Evolutionary conservation across 2,888 invertebrate species (phyloP).

Genomic region (Eudemis profundana): DNA sequence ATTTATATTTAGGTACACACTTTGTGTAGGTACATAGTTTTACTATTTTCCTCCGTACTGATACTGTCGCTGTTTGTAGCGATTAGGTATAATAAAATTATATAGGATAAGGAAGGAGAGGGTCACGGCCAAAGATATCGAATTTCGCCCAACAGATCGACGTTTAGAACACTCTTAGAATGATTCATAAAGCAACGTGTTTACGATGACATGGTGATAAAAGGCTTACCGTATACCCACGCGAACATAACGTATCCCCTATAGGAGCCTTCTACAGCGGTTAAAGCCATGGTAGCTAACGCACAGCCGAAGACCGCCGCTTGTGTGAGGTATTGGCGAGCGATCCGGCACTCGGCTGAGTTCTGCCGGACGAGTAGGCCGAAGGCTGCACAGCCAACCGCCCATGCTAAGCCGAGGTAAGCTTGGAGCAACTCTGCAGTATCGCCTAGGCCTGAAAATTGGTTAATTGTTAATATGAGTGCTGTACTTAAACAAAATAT

Average conservation of each 20-base stretch:
- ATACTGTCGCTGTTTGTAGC: too few relatives aligned
- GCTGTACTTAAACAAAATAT: too few relatives aligned
- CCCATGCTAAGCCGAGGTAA: conserved; percentile 93
- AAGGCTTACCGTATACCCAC: conserved; percentile 89
- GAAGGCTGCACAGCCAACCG: conserved; percentile 92
- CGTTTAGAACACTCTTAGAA: neutral
- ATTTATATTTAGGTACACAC: too few relatives aligned
- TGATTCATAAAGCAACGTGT: neutral
- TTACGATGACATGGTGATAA: conserved; percentile 6
- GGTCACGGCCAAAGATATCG: conserved; percentile 6
- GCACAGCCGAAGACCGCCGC: conserved; percentile 92
- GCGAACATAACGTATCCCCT: conserved; percentile 92
- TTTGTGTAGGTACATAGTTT: too few relatives aligned
- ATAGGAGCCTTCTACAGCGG: conserved; percentile 90
- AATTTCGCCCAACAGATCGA: conserved; percentile 1
- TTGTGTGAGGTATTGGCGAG: conserved; percentile 93
- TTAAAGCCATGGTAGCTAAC: conserved; percentile 90
- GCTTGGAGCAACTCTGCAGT: conserved; percentile 88
- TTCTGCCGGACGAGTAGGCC: conserved; percentile 93
- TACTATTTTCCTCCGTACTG: too few relatives aligned
- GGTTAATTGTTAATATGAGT: too few relatives aligned
- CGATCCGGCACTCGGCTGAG: conserved; percentile 93
- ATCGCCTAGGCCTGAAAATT: conserved; percentile 81
- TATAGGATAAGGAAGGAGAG: neutral
- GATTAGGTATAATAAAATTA: too few relatives aligned